Base-by-base conservation (phyloP, 2,113 vertebrate genomes). In the Sminthopsis crassicaudata region DNA sequence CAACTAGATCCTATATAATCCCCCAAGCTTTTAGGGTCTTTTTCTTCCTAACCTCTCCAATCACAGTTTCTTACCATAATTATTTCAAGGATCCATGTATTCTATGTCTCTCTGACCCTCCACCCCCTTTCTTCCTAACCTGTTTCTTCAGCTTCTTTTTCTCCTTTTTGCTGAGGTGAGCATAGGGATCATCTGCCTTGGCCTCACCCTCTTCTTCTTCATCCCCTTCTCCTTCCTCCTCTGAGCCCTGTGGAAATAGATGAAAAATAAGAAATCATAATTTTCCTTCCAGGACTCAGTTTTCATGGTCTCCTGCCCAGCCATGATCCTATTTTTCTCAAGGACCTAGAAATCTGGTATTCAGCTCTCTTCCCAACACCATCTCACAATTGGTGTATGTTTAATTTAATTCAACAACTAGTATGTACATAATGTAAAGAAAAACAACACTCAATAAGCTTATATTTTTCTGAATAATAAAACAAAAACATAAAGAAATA, bases 91-190 rank as follows among this genome's bases (percentile, higher is more conserved):
- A 48, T n/a, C 3, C 24, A 24, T 22, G 36, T 42, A 30, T 67
- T 1, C 57, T 0, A 51, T 51, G 50, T 51, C 50, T 8, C 23
- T 24, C 91, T 84, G 42, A 50, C 23, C 23, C 52, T 50, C 22
- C 36, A 0, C 42, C 27, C n/a, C 2, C 14, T 14, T 27, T 54
- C 27, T 50, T 4, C 27, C 96, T 94, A 53, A 99, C 99, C 99
- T 97, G 98, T 92, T 99, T 99, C 97, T 99, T 99, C 30, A 98
- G 98, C 97, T 99, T 99, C 96, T 99, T 99, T 97, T 99, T 99
- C 95, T 99, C 99, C 97, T 99, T 99, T 94, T 99, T 99, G 97
- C 98, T 99, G 10, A 99, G 96, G 91, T 99, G 99, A 16, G 99
- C 99, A 19, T 97, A 99, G 0, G 99, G 99, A 94, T 99, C 99